Base-by-base conservation (phyloP, 2,888 invertebrate species). In the Minunthozetes semirufus region DNA sequence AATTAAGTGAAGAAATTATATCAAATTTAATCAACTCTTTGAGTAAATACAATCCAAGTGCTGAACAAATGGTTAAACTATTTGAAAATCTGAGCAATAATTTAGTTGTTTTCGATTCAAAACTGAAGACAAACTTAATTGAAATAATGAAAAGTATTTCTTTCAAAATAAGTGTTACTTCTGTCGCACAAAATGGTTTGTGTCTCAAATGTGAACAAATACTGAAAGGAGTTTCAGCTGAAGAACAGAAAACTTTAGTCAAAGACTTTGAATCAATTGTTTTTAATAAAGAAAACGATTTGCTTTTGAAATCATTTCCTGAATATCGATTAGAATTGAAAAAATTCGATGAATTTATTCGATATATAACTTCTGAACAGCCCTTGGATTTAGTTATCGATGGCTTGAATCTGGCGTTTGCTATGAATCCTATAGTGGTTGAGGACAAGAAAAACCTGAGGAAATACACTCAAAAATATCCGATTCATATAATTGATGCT, bases 321-420 rank as follows among this genome's bases (percentile, higher is more conserved):
- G 75, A 75, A 72, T 75, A 71, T 29, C 27, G 71, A 29, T 33
- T 15, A 25, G 56, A 75, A 33, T 38, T 75, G n/a, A 46, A 56
- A n/a, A 56, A 71, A n/a, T 75, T 75, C 50, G 56, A 71, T 5
- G 38, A 19, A 22, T 38, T 38, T 29, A 48, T 61, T 15, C 1
- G 8, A 15, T 59, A 59, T 15, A 22, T 33, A 59, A 72, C 25
- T 56, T 1, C 38, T 6, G 19, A 27, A 11, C 71, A 38, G 27
- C 71, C 33, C 8, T 73, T 68, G 29, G 73, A 76, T 74, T 22
- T 76, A 22, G 70, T 76, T 9, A 68, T 76, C 59, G 76, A 76
- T 63, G 63, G 73, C 0, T 46, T 76, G 2, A 76, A 76, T 71
- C 4, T 73, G n/a, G 68, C 73, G 4, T 76, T 73, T 53, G 13